These are phyloP conservation scores for Drosophila atripex DNA, from an alignment of 2,888 invertebrate species.

Conservation along the genomic window DNA sequence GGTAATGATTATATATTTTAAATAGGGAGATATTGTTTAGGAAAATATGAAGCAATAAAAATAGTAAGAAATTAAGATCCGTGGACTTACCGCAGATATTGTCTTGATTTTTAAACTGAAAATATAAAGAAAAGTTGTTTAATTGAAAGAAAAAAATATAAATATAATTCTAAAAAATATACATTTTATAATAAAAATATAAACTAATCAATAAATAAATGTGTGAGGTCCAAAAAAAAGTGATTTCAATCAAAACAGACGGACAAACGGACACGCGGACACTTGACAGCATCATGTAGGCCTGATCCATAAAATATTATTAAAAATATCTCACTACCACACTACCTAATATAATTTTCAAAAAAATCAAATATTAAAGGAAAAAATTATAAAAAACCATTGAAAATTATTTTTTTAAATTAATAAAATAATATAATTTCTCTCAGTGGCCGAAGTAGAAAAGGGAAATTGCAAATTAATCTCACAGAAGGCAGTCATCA, in stretches of 20 bases:
- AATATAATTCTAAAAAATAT: no score
- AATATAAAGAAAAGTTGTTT: not conserved
- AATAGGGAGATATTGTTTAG: no score
- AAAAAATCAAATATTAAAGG: no score
- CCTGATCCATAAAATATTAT: no score
- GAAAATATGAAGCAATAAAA: not conserved
- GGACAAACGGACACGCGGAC: no score
- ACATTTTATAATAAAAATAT: not conserved
- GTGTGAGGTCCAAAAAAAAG: not conserved
- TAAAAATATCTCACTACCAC: no score
- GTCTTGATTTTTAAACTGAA: not conserved
- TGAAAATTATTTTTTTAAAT: no score
- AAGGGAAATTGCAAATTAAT: constrained; percentile 18
- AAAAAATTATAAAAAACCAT: no score
- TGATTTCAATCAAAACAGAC: not conserved
- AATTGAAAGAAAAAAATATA: no score
- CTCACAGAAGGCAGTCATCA: constrained; percentile 6
- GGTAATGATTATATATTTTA: no score
- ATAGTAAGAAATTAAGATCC: not conserved
- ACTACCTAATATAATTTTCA: no score
- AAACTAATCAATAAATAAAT: not conserved
- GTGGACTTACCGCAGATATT: not conserved
- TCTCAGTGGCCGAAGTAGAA: not conserved
- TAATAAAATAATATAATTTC: not conserved
- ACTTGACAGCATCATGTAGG: no score